Base-by-base conservation (phyloP, 2,113 vertebrate genomes). In the Piaya cayana region DNA sequence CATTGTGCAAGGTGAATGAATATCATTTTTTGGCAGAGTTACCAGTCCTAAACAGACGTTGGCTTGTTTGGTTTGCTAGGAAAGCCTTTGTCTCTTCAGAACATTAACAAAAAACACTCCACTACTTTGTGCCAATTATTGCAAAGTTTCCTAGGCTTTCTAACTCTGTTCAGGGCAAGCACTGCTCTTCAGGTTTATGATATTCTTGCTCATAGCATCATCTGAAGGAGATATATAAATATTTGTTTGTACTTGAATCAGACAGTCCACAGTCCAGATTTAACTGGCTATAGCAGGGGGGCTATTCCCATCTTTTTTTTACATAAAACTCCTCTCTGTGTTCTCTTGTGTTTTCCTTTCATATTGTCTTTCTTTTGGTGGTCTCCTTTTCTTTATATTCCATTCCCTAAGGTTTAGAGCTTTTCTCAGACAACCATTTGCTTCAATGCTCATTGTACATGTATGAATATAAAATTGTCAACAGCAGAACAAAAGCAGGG, bases 1-100 rank as follows among this genome's bases (percentile, higher is more conserved):
- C 80, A 64, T 86, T 94, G 62, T 43, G 18, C 60, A 12, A 95
- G 76, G 53, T 82, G 75, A 86, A 88, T 72, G 36, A 84, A 49
- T 70, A 5, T 21, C 30, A 53, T 43, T 72, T 86, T 91, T 77
- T 81, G 53, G 8, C 29, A 83, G 45, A 74, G 9, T 74, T 85
- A 67, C 23, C 5, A 30, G 15, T 86, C 50, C 39, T 89, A 45
- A 86, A 37, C 42, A 88, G 62, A 30, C 8, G 10, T 39, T 1
- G 1, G 1, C 21, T 22, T 47, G n/a, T 63, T 91, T 43, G 60
- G 26, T 79, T 63, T 95, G 75, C 82, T 94, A 56, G 43, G 67
- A 86, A 64, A 86, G 49, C 71, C 29, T 55, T 82, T 65, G 49
- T 78, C 53, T 83, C 81, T 82, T 81, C 60, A 86, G 74, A 84